Evolutionary conservation across 2,888 invertebrate genomes (phyloP), one percentile per base, ranked within the genome.

Genomic region (Drosophila antonietae): DNA sequence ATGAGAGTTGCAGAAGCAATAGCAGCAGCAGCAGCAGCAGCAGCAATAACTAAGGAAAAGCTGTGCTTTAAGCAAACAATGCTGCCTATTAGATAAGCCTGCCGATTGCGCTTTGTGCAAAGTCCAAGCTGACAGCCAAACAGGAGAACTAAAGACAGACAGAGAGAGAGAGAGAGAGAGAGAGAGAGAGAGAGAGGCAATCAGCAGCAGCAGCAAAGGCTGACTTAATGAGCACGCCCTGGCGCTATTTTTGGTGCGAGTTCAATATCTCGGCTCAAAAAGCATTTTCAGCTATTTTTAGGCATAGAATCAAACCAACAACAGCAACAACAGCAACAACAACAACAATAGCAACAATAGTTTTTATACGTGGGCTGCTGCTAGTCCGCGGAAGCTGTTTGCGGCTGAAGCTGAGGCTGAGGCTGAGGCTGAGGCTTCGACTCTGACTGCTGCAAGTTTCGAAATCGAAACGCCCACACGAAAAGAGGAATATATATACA

Each of bases 141-240:
- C 46, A 49, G n/a, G 5, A 8, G 3, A 39, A 4, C 23, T 23
- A 23, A 23, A 23, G 28, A 2, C 12, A 28, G 52, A 33, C 18
- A 33, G 8, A 52, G 20, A 37, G 8, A 23, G 15, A n/a, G 1
- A 10, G 28, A 43, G 18, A 43, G 56, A 20, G 41, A 15, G n/a
- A 20, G 20, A 23, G 28, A 31, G 18, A 18, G 55, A 55, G 35
- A 20, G 20, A 39, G 53, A 14, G n/a, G 15, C 14, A 53, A 20
- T 1, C 20, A 20, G 20, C 20, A 20, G 49, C 35, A n/a, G 20
- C 56, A 58, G 37, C 56, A 37, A 49, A 52, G 64, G 58, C 73
- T 65, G 81, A 68, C 68, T 78, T 87, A 84, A 84, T 84, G 85
- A 89, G 84, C 88, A 84, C 84, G 89, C 85, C 84, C 89, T 84